Conservation (phyloP, 2,888 invertebrate species). For the Phortica okadai region DNA sequence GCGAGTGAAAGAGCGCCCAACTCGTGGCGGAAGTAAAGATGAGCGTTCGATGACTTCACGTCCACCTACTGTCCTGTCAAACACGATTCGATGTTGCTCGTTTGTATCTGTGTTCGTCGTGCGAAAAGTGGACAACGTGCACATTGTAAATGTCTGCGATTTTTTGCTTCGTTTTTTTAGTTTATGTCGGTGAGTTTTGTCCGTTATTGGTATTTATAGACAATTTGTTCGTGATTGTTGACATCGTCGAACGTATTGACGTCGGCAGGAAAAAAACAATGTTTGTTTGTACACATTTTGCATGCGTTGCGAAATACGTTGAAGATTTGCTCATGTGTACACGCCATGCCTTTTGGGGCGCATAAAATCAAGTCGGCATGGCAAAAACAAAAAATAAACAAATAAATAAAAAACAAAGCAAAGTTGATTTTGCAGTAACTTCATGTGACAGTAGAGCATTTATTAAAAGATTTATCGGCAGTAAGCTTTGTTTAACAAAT, state of each 20-base stretch:
- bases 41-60: not conserved
- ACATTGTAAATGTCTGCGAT: conserved; percentile 5
- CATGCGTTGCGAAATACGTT: not conserved
- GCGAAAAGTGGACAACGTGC: conserved; percentile 9
- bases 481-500: too few relatives aligned
- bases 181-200: conserved; percentile 16
- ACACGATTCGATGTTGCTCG: not conserved
- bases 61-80: not conserved
- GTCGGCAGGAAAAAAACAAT: not conserved
- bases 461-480: too few relatives aligned
- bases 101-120: conserved; percentile 6
- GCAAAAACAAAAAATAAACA: too few relatives aligned
- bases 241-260: conserved; percentile 58
- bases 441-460: too few relatives aligned
- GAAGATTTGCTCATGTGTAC: not conserved
- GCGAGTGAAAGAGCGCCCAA: not conserved
- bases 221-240: conserved; percentile 71
- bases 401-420: too few relatives aligned
- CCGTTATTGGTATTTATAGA: conserved; percentile 67
- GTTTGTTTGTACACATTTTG: conserved; percentile 8
- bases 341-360: not conserved
- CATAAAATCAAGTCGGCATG: not conserved
- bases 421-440: too few relatives aligned
- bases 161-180: not conserved
- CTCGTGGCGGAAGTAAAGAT: conserved; percentile 22